Evolutionary conservation across 2,797 vertebrate species (phyloP).

Genomic region (Gymnoscopelus microlampas): DNA sequence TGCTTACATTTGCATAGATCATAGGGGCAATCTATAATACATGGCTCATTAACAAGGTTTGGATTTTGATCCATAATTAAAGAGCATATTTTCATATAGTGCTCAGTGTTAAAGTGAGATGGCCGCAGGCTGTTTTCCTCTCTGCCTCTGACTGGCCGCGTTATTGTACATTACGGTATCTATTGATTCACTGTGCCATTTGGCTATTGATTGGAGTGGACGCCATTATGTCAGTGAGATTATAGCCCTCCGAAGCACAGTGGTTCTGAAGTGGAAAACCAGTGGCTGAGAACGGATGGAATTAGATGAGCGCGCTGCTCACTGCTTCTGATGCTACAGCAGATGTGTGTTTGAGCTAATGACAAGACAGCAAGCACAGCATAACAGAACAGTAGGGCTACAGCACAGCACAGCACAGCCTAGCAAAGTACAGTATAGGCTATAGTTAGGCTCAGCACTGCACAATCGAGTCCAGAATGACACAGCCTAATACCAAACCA

Average conservation of each 20-base stretch:
- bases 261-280: constrained; percentile 60
- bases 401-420: constrained; percentile 16
- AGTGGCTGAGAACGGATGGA: constrained; percentile 58
- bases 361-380: constrained; percentile 37
- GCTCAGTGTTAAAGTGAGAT: constrained; percentile 44
- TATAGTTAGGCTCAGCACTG: not conserved
- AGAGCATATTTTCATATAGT: constrained; percentile 55
- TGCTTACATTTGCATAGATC: constrained; percentile 68
- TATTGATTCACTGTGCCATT: constrained; percentile 72
- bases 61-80: constrained; percentile 73
- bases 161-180: constrained; percentile 63
- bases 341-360: constrained; percentile 66
- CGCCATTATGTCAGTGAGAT: constrained; percentile 76
- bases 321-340: constrained; percentile 61
- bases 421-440: not conserved
- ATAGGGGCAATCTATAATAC: constrained; percentile 67
- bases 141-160: constrained; percentile 44
- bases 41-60: constrained; percentile 66
- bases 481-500: constrained; percentile 6
- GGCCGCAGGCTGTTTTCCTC: constrained; percentile 29
- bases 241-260: constrained; percentile 65
- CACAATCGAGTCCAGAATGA: not conserved
- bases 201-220: constrained; percentile 77
- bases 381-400: not conserved
- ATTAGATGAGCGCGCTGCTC: constrained; percentile 55